Evolutionary conservation across 2,113 vertebrate species (phyloP).

Genomic region (Erythrocercus mccallii): DNA sequence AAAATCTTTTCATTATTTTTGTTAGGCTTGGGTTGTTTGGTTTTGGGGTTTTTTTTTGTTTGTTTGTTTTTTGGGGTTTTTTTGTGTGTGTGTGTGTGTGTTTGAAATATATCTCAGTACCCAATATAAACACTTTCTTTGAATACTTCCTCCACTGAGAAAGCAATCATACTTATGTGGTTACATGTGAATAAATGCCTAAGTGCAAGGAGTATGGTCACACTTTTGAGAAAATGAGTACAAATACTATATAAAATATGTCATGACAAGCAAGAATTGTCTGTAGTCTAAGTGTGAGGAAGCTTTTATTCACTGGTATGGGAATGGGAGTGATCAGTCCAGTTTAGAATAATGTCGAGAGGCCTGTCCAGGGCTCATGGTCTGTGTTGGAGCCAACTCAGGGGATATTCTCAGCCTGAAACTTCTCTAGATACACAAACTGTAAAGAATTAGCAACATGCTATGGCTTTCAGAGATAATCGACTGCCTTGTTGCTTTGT

Average conservation of each 20-base stretch:
- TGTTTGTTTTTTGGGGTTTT: not conserved
- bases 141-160: not conserved
- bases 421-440: not conserved
- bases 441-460: not conserved
- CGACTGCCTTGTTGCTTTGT: not conserved
- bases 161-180: fast-evolving
- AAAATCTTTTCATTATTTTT: not conserved
- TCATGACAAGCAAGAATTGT: not conserved
- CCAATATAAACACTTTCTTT: not conserved
- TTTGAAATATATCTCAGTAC: not conserved
- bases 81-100: too few species aligned
- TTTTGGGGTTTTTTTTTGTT: not conserved
- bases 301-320: not conserved
- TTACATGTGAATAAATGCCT: not conserved
- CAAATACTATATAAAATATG: not conserved
- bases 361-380: not conserved
- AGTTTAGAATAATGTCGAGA: not conserved
- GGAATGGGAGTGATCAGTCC: not conserved
- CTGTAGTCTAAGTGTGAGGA: not conserved
- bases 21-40: not conserved
- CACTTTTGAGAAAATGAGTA: not conserved
- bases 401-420: not conserved
- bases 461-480: not conserved
- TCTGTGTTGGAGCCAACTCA: not conserved
- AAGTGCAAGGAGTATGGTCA: not conserved